phyloP scores from a whole-genome alignment of 2,113 vertebrate species.

The Drymodes brunneopygia region DNA sequence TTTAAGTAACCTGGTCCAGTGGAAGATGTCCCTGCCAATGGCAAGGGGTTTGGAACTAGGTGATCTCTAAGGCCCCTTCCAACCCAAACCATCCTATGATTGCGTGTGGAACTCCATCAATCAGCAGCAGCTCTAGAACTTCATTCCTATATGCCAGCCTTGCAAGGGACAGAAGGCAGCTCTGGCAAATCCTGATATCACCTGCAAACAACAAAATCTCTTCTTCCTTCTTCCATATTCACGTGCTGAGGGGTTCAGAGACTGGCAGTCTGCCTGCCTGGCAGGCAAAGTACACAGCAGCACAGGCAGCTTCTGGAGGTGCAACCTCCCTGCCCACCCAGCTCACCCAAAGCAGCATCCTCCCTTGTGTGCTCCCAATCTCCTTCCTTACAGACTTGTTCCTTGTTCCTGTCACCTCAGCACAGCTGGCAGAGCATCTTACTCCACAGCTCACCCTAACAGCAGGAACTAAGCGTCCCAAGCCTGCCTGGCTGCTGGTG shows the following conservation, averaged over 20 bases:
- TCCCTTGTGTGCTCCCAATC: neutral
- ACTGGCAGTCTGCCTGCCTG: neutral
- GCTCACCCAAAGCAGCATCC: neutral
- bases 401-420: neutral
- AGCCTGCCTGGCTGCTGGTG: neutral
- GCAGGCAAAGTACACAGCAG: neutral
- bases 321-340: neutral
- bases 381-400: neutral
- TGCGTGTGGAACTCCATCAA: neutral
- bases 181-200: neutral
- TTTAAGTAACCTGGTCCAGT: neutral
- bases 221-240: neutral
- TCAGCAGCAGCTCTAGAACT: neutral
- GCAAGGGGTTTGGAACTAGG: neutral
- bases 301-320: neutral
- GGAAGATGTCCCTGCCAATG: neutral
- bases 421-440: neutral
- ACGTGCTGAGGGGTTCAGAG: neutral
- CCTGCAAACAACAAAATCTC: neutral
- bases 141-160: neutral
- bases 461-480: neutral
- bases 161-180: neutral
- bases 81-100: neutral
- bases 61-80: neutral
- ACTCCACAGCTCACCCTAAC: neutral